Evolutionary conservation across 1,140 invertebrate species (phyloP), one percentile per base, ranked within the genome.

Genomic region (Callitettix versicolor): DNA sequence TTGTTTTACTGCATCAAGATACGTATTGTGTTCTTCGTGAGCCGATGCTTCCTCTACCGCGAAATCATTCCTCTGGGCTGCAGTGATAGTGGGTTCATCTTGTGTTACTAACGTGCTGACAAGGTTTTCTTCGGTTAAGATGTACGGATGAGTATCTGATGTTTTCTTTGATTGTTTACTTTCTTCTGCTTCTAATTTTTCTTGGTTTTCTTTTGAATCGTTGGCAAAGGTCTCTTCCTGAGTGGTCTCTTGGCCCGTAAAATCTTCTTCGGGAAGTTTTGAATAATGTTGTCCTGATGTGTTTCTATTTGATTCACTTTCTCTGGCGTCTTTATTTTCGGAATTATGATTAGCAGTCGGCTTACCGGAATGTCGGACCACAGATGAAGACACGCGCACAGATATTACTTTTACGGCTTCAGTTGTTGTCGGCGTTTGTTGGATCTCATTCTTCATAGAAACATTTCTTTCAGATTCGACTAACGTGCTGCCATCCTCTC

Each of bases 1-100:
- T 4, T 3, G 26, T 4, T 30, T 30, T 30, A 30, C 3, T 30
- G 26, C 3, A 30, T 56, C 20, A 22, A 42, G 11, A 40, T 42
- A 43, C 47, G 24, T n/a, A 15, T 2, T 30, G 18, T 38, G 14
- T 41, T 36, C 21, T 21, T 55, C 33, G 22, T n/a, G 12, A 3
- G 73, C 71, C 17, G 69, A 66, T 1, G 65, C 69, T 60, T 79
- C 77, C 41, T 79, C 76, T 0, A 79, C 71, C 11, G 68, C 72
- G 55, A 79, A 76, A 47, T 77, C 74, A 56, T 71, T 76, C 59
- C 73, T 70, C 53, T 75, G 76, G 0, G 73, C 71, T 0, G 76
- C 73, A 0, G 76, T 69, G 24, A 77, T 69, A 36, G 73, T 76
- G 9, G 65, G 56, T 62, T 73, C 63, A 26, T 76, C 71, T 57